Evolutionary conservation across 2,797 vertebrate genomes (phyloP).

Genomic region (Enteromius unitaeniatus): DNA sequence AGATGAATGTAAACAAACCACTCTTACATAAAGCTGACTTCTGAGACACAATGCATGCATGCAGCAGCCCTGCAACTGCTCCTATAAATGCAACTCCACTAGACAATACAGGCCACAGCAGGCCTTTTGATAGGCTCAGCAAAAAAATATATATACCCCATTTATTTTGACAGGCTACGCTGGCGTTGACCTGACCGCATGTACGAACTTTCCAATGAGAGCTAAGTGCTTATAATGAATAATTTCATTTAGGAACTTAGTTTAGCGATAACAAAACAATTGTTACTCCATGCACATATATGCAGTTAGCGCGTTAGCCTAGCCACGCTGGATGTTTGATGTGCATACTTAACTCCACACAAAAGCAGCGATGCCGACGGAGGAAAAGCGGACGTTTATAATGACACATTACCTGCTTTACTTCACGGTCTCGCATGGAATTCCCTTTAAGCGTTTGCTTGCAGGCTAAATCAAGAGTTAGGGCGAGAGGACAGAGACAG

Average conservation of each 20-base stretch:
- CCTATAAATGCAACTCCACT: not conserved
- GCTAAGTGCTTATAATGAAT: not conserved
- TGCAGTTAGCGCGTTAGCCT: constrained; percentile 22
- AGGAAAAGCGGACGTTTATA: not conserved
- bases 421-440: constrained; percentile 35
- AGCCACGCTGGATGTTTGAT: constrained; percentile 26
- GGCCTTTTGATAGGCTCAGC: constrained; percentile 38
- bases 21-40: not conserved
- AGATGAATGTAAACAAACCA: not conserved
- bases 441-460: constrained; percentile 7
- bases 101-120: constrained; percentile 52
- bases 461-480: not conserved
- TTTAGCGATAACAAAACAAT: not conserved
- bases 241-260: not conserved
- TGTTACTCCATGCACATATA: not conserved
- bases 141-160: not conserved
- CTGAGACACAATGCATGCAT: not conserved
- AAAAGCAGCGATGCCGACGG: constrained; percentile 16
- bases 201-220: not conserved
- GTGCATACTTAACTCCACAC: constrained; percentile 40
- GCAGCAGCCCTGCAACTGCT: not conserved
- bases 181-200: not conserved
- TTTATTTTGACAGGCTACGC: constrained; percentile 10
- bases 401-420: constrained; percentile 26
- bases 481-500: not conserved